Evolutionary conservation across 2,888 invertebrate genomes (phyloP).

Genomic region (Odontocolon sp.): DNA sequence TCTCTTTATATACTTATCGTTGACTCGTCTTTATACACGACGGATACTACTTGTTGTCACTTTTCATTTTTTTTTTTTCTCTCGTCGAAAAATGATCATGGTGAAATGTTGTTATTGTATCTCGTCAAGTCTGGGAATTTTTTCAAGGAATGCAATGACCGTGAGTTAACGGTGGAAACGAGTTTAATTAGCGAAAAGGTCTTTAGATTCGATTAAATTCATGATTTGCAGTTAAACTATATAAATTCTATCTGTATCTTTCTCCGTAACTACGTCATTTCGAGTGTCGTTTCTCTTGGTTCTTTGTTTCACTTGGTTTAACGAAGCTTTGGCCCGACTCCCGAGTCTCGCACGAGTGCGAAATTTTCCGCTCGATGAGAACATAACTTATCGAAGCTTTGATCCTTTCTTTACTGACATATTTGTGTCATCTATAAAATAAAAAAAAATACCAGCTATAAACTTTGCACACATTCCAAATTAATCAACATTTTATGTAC

Average conservation of each 20-base stretch:
- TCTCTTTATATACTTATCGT: constrained; percentile 35
- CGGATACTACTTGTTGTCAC: constrained; percentile 32
- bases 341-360: constrained; percentile 1
- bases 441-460: too few species aligned
- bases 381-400: constrained; percentile 4
- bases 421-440: too few species aligned
- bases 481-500: too few species aligned
- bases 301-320: constrained; percentile 48
- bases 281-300: background rate
- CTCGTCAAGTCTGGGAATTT: background rate
- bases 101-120: background rate
- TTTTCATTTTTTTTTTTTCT: too few species aligned
- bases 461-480: too few species aligned
- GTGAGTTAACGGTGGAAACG: background rate
- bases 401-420: too few species aligned
- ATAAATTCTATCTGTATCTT: background rate
- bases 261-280: background rate
- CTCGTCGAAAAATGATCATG: background rate
- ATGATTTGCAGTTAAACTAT: too few species aligned
- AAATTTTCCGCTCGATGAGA: constrained; percentile 24
- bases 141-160: background rate
- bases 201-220: constrained; percentile 33
- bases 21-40: constrained; percentile 19
- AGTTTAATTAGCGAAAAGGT: constrained; percentile 40
- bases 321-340: constrained; percentile 6